Base-by-base conservation (phyloP, 2,888 invertebrate species). In the Caenorhabditis afra region DNA sequence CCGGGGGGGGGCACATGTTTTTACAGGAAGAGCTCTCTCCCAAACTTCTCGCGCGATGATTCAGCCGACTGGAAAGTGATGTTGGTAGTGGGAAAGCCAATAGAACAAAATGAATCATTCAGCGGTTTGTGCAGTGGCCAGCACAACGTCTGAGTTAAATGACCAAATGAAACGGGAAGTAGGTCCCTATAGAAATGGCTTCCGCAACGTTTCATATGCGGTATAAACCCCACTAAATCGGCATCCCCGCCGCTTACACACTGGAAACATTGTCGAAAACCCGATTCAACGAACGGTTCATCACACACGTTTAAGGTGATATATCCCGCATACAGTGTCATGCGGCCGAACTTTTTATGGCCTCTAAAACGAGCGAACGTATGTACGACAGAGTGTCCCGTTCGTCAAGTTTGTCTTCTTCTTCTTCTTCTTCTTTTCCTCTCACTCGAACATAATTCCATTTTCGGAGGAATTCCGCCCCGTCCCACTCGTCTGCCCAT, bases 11-110 rank as follows among this genome's bases (percentile, higher is more conserved):
- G 35, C 62, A 71, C 57, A 57, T 71, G 71, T 71, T 71, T 71
- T 71, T 71, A 71, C 44, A 65, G 62, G 62, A 61, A 62, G 29
- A 53, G 39, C 39, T 59, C 49, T 20, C 23, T 55, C 16, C 47
- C 23, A n/a, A n/a, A n/a, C n/a, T n/a, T 67, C 23, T 16, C 22
- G 47, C 20, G 35, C 20, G 22, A 41, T 71, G 73, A 73, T 49
- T 73, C 70, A 70, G 20, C 61, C 61, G 45, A 70, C 70, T 70
- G 73, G 73, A 73, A 71, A 64, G 70, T 61, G 53, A 61, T 68
- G 70, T 64, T 49, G 52, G 58, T n/a, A n/a, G n/a, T n/a, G n/a
- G 52, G 52, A 57, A 7, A 52, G 70, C 45, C 47, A 61, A 70
- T 45, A 20, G 35, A 44, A 58, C 49, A 1, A 39, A 5, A 64